These are phyloP conservation scores for Epicampocera succincta DNA, from an alignment of 2,888 invertebrate species.

Conservation along the genomic window DNA sequence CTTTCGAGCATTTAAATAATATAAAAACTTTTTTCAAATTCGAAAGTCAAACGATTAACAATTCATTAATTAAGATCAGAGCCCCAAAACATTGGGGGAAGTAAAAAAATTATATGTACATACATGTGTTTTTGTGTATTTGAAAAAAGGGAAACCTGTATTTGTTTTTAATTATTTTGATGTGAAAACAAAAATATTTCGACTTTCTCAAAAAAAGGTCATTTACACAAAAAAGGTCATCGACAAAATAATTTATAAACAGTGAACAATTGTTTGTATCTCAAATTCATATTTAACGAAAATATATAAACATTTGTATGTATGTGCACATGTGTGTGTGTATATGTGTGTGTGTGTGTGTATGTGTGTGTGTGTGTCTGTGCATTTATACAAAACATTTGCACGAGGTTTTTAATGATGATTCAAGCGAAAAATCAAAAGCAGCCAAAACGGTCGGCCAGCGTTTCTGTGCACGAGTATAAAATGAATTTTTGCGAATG, in stretches of 20 bases:
- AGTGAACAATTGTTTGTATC: conserved; percentile 24
- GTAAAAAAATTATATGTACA: conserved; percentile 22
- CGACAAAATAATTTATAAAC: conserved; percentile 53
- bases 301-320: not conserved
- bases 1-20: not conserved
- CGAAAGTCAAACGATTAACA: conserved; percentile 39
- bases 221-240: conserved; percentile 61
- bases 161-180: conserved; percentile 5
- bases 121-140: not conserved
- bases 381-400: not conserved
- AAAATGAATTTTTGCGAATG: conserved; percentile 14
- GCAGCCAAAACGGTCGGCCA: not conserved
- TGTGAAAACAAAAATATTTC: conserved; percentile 15
- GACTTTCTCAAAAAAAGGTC: conserved; percentile 31
- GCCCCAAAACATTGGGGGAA: conserved; percentile 61
- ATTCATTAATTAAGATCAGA: conserved; percentile 8
- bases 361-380: not conserved
- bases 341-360: too few relatives aligned
- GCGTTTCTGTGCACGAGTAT: not conserved
- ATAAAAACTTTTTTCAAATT: conserved; percentile 19
- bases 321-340: conserved; percentile 20
- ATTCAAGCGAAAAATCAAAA: not conserved
- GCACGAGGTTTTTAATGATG: too few relatives aligned
- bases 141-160: conserved; percentile 31
- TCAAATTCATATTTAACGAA: conserved; percentile 8